These are phyloP conservation scores for Etheostoma cragini DNA, from an alignment of 2,113 vertebrate genomes.

Conservation along the genomic window DNA sequence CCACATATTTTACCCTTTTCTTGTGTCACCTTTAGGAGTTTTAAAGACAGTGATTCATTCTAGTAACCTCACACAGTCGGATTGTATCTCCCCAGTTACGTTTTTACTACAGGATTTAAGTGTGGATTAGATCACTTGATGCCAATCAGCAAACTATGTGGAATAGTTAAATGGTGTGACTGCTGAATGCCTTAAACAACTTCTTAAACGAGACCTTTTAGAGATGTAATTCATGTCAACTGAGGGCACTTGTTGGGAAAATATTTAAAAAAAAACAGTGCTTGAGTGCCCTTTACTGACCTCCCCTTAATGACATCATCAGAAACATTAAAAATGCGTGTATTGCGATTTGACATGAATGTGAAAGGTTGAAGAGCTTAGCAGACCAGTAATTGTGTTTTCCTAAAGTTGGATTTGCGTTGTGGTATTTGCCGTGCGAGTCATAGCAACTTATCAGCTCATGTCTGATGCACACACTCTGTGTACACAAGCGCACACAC, in stretches of 20 bases:
- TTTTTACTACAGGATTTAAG: constrained; percentile 18
- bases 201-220: constrained; percentile 1
- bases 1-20: neutral
- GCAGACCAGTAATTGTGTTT: constrained; percentile 40
- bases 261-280: neutral
- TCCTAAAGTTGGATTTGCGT: constrained; percentile 10
- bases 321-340: neutral
- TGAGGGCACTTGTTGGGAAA: neutral
- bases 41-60: neutral
- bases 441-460: constrained; percentile 30
- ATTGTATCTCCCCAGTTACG: neutral
- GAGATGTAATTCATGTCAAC: constrained; percentile 8
- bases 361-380: constrained; percentile 32
- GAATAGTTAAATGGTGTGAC: neutral
- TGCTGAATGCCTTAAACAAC: constrained; percentile 11
- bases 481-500: neutral
- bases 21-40: neutral
- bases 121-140: constrained; percentile 24
- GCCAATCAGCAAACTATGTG: constrained; percentile 5
- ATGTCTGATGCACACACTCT: constrained; percentile 15
- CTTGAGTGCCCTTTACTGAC: neutral
- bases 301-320: constrained; percentile 14
- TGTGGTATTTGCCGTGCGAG: constrained; percentile 15
- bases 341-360: constrained; percentile 14
- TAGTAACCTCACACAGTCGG: neutral